Base-by-base conservation (phyloP, 2,888 invertebrate genomes). In the Atherix ibis region DNA sequence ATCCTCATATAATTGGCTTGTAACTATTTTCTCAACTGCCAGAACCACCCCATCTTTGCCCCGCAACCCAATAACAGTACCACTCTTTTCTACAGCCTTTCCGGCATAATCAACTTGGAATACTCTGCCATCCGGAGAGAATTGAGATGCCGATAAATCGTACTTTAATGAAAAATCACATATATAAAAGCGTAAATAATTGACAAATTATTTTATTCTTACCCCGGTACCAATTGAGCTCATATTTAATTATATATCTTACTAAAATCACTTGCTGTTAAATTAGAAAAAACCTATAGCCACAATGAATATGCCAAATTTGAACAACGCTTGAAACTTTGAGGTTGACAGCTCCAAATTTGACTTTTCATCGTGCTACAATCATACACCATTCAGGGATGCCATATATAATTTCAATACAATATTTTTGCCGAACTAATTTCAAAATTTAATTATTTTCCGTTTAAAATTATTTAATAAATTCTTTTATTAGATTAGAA, bases 21-120 rank as follows among this genome's bases (percentile, higher is more conserved):
- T 80, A 1, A 97, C 78, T 37, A 97, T 70, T 65, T 99, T 98
- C 56, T 99, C 98, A 1, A 97, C 92, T 1, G 92, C 98, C 53
- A 98, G 80, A 4, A 99, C 91, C 4, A 98, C 82, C 35, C 94
- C 89, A 67, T 98, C 92, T 54, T 88, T 94, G 16, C 95, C 94
- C 49, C 88, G 67, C 4, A 99, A 70, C 2, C 84, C 97, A 43
- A 99, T 81, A 10, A 92, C 91, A 39, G 97, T 97, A 8, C 95
- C 94, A 54, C 91, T 88, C 54, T 88, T 89, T 65, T 99, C 98
- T 2, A 99, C 97, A 4, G 98, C 98, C 65, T 99, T 99, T 35
- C 84, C 84, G 4, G 98, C 98, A 66, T 99, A 99, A 68, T 99
- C 98, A 2, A 99, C 92, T 75, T 98, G 98, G 63, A 98, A 98